A percentile compares a stretch with the other conserved stretches of the same genome.
Conservation (phyloP, 2,888 invertebrate genomes). For the Maniola hyperantus region DNA sequence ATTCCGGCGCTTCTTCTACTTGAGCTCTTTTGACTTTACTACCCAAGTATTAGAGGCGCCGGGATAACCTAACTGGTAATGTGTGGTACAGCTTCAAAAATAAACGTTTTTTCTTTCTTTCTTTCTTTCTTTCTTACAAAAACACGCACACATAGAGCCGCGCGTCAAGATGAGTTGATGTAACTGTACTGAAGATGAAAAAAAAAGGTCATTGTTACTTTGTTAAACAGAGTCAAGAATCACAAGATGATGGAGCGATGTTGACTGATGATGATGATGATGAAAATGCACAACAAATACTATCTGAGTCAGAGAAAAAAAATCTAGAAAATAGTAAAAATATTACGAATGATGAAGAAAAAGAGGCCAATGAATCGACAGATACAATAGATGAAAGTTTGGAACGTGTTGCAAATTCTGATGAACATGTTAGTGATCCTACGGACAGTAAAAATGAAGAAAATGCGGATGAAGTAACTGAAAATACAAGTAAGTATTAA, state of each 20-base stretch:
- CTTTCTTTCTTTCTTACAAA: too few species aligned
- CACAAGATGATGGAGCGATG: constrained; percentile 63
- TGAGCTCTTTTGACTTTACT: too few species aligned
- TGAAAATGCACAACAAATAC: constrained; percentile 52
- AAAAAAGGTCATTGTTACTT: not conserved
- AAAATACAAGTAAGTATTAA: constrained; percentile 46
- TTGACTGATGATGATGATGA: constrained; percentile 67
- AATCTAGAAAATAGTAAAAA: constrained; percentile 49
- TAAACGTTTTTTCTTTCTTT: too few species aligned
- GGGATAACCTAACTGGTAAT: too few species aligned
- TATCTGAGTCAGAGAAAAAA: constrained; percentile 60
- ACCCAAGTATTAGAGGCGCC: too few species aligned
- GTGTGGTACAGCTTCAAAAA: too few species aligned
- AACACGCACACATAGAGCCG: too few species aligned
- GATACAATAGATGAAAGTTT: constrained; percentile 34
- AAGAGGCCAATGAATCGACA: constrained; percentile 30
- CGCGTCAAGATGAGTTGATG: too few species aligned
- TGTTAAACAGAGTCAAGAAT: constrained; percentile 54
- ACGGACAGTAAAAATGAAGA: constrained; percentile 46
- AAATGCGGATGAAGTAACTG: constrained; percentile 39
- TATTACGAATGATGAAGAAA: constrained; percentile 12
- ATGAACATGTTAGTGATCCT: constrained; percentile 43
- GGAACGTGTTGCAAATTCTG: constrained; percentile 29
- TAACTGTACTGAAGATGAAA: not conserved
- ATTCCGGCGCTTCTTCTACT: too few species aligned